Conservation (phyloP, 2,797 vertebrate species). For the Loriculus beryllinus region DNA sequence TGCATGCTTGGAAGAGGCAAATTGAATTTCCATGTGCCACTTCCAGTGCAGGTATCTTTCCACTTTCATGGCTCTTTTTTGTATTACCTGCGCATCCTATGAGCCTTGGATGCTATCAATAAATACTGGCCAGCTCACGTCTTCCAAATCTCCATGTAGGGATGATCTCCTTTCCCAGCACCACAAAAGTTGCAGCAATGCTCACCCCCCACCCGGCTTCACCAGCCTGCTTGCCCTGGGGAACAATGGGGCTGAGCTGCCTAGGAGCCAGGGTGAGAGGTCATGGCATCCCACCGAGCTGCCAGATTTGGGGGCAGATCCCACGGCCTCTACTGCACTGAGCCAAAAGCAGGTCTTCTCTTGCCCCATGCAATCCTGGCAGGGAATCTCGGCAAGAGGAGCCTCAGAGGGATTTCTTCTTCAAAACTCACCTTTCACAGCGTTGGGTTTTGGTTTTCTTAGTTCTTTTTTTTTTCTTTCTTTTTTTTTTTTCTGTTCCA, state of each 20-base stretch:
- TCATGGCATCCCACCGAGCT: slow-evolving; percentile 21
- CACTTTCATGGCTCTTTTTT: not conserved
- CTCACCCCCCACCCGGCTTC: not conserved
- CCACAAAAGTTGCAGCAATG: not conserved
- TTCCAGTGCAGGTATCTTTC: not conserved
- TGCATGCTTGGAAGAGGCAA: not conserved
- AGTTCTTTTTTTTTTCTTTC: not conserved
- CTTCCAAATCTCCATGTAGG: not conserved
- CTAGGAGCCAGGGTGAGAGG: slow-evolving; percentile 33
- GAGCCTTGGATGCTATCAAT: not conserved
- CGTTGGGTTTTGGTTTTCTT: not conserved
- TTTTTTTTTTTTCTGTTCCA: not conserved
- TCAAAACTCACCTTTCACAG: slow-evolving; percentile 32
- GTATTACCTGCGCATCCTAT: not conserved
- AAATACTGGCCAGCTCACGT: not conserved
- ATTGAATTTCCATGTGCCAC: not conserved
- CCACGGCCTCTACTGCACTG: slow-evolving; percentile 29
- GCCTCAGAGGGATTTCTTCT: slow-evolving; percentile 18
- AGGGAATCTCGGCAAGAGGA: not conserved
- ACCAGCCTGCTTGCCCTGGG: not conserved
- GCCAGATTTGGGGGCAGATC: slow-evolving; percentile 55
- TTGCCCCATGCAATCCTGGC: slow-evolving; percentile 38
- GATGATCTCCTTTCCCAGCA: not conserved
- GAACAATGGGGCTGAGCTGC: slow-evolving; percentile 50
- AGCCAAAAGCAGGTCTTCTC: slow-evolving; percentile 50